Conservation (phyloP, 2,888 invertebrate genomes). For the Fragum whitleyi region DNA sequence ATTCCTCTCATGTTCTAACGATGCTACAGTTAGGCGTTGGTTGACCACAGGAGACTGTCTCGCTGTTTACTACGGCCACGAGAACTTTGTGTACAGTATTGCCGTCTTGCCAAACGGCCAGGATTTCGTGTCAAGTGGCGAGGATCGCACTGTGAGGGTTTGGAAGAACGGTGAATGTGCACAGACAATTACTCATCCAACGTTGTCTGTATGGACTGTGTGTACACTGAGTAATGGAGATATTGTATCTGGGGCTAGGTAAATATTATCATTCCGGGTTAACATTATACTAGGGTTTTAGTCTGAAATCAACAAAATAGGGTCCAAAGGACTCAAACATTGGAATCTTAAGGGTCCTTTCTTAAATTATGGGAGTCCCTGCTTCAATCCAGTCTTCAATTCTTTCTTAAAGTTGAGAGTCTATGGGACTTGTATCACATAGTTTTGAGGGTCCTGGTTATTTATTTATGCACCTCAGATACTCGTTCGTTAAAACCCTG, state of each 20-base stretch:
- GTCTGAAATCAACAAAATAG: too few relatives aligned
- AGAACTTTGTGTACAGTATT: conserved; percentile 93
- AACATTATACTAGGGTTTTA: too few relatives aligned
- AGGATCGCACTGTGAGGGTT: conserved; percentile 93
- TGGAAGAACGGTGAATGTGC: conserved; percentile 88
- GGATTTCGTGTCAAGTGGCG: conserved; percentile 94
- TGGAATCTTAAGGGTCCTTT: too few relatives aligned
- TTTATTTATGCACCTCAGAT: too few relatives aligned
- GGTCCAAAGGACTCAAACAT: too few relatives aligned
- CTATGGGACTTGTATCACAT: too few relatives aligned
- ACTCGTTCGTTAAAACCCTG: too few relatives aligned
- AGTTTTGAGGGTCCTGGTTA: too few relatives aligned
- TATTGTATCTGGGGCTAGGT: conserved; percentile 92
- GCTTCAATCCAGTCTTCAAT: too few relatives aligned
- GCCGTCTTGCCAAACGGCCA: conserved; percentile 85
- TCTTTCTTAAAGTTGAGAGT: too few relatives aligned
- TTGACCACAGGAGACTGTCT: conserved; percentile 90
- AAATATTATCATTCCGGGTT: conserved; percentile 68
- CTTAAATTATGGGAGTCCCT: too few relatives aligned
- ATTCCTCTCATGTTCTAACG: conserved; percentile 96
- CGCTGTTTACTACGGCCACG: conserved; percentile 90
- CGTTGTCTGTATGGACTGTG: conserved; percentile 96
- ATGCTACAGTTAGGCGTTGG: conserved; percentile 95
- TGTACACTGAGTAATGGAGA: conserved; percentile 93
- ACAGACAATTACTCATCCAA: conserved; percentile 91